These are phyloP conservation scores for Drosophila seguyi DNA, from an alignment of 1,140 invertebrate species.

Conservation along the genomic window DNA sequence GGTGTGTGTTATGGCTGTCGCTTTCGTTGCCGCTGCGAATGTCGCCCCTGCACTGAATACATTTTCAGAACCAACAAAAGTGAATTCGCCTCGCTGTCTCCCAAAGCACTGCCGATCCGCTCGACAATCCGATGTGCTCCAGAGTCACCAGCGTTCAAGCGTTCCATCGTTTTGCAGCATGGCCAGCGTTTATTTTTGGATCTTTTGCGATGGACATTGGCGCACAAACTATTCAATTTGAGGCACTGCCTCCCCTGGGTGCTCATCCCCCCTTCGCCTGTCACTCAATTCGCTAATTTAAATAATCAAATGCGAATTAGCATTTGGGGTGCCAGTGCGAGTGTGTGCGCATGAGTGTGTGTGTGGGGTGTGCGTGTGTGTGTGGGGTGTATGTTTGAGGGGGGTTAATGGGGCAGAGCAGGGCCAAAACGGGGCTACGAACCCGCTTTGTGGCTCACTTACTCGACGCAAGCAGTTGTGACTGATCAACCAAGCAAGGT, in stretches of 20 bases:
- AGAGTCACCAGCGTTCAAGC: constrained; percentile 3
- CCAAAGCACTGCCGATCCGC: constrained; percentile 35
- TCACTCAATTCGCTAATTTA: constrained; percentile 80
- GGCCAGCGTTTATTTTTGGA: constrained; percentile 38
- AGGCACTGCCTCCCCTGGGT: constrained; percentile 21
- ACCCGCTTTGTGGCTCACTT: constrained; percentile 24
- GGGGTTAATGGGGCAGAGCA: background rate
- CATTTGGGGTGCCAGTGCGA: constrained; percentile 9
- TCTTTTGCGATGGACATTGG: constrained; percentile 66
- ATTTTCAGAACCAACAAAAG: constrained; percentile 72
- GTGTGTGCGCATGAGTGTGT: constrained; percentile 1
- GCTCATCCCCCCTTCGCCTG: constrained; percentile 57
- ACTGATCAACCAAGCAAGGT: constrained; percentile 12
- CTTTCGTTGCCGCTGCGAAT: constrained; percentile 82
- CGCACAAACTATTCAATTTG: constrained; percentile 75
- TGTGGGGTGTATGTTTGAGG: background rate
- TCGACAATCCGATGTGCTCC: constrained; percentile 25
- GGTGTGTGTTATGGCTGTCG: constrained; percentile 68
- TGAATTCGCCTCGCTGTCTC: constrained; percentile 60
- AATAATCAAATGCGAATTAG: constrained; percentile 78
- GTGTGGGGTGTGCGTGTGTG: background rate
- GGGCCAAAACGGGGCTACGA: constrained; percentile 22
- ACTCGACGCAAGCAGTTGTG: constrained; percentile 19
- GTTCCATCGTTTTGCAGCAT: background rate
- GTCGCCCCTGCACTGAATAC: constrained; percentile 83